Evolutionary conservation across 2,113 vertebrate genomes (phyloP).

Genomic region (Apus apus): DNA sequence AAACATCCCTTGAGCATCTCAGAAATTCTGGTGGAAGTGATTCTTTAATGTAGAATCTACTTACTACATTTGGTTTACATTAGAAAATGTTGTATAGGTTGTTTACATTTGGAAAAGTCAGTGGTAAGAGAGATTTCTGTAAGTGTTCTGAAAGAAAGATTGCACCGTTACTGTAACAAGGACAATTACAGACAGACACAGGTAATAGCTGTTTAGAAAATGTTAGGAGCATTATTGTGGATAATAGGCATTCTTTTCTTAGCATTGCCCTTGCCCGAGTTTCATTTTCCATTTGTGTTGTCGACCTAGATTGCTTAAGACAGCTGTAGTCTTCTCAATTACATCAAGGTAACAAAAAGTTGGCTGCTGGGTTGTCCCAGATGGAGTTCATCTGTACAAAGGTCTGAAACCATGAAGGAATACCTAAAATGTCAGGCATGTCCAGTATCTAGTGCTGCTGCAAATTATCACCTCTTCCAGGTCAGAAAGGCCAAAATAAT

Average conservation of each 20-base stretch:
- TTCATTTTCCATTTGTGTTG: conserved; percentile 1
- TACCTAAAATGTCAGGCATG: conserved; percentile 47
- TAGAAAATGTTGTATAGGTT: conserved; percentile 26
- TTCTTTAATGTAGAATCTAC: conserved; percentile 16
- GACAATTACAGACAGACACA: conserved; percentile 17
- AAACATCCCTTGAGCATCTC: conserved; percentile 1
- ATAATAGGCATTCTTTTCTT: conserved; percentile 21
- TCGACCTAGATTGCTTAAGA: background rate
- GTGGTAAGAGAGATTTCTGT: conserved; percentile 17
- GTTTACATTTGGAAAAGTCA: conserved; percentile 46
- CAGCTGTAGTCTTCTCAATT: conserved; percentile 7
- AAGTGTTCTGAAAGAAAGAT: conserved; percentile 18
- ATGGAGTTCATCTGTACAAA: conserved; percentile 7
- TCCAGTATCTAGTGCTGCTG: conserved; percentile 28
- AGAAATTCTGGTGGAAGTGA: background rate
- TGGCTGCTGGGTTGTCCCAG: conserved; percentile 17
- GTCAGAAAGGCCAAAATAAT: conserved; percentile 72
- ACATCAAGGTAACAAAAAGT: conserved; percentile 16
- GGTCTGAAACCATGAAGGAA: conserved; percentile 20
- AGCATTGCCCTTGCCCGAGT: background rate
- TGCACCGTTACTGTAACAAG: background rate
- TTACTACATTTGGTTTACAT: conserved; percentile 31
- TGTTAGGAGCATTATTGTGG: conserved; percentile 4
- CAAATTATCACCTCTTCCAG: conserved; percentile 58
- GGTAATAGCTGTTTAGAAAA: conserved; percentile 55